Percentiles rank a stretch among this genome's conserved stretches.
Conservation (phyloP, 2,888 invertebrate genomes). For the Prosopocoilus inquinatus region DNA sequence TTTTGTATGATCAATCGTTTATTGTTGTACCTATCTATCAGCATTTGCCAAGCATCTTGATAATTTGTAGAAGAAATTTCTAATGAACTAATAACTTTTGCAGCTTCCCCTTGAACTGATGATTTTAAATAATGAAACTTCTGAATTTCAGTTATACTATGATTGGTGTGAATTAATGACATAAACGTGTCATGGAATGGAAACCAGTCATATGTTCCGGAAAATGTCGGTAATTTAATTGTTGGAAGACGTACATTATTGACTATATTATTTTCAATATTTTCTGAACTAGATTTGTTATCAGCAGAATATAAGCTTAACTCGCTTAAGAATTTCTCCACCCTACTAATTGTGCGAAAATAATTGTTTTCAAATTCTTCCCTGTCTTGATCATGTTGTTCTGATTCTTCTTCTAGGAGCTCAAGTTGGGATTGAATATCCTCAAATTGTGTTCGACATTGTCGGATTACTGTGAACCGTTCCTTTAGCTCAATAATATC, state of each 20-base stretch:
- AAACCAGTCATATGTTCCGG: constrained; percentile 14
- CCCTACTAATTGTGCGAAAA: background rate
- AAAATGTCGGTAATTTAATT: constrained; percentile 16
- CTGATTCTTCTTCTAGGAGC: background rate
- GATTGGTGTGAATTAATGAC: constrained; percentile 11
- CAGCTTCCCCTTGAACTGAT: constrained; percentile 17
- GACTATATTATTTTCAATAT: background rate
- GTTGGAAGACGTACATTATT: constrained; percentile 14
- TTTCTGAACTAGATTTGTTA: no score
- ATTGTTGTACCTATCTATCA: constrained; percentile 26
- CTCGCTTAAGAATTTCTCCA: background rate
- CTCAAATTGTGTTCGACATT: background rate
- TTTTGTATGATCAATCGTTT: constrained; percentile 24
- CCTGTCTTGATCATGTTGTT: background rate
- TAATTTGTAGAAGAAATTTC: constrained; percentile 23
- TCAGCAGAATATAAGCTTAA: background rate
- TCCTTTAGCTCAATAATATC: background rate
- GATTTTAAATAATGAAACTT: constrained; percentile 20
- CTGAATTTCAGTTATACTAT: constrained; percentile 9
- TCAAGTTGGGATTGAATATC: constrained; percentile 6
- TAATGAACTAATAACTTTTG: constrained; percentile 21
- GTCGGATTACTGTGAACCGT: background rate
- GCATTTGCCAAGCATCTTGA: constrained; percentile 24
- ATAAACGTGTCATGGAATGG: constrained; percentile 14
- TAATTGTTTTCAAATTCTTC: constrained; percentile 7